Conservation (phyloP, 2,113 vertebrate species). For the Paracanthobrama guichenoti region DNA sequence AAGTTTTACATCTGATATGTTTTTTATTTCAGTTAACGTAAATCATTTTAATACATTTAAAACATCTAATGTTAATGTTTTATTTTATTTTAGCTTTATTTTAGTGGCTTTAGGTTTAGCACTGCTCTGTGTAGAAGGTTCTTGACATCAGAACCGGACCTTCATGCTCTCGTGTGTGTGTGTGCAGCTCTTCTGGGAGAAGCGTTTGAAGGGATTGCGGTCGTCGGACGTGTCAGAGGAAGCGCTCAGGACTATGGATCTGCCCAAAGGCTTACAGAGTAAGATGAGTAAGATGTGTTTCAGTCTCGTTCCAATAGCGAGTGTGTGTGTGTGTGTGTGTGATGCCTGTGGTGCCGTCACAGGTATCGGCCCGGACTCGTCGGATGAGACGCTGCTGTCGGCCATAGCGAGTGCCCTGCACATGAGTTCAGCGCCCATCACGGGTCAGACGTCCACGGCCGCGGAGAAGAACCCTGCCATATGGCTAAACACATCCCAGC, state of each 20-base stretch:
- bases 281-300: conserved; percentile 71
- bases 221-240: conserved; percentile 84
- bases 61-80: too few species aligned
- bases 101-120: too few species aligned
- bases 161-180: neutral
- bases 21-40: too few species aligned
- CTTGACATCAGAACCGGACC: too few species aligned
- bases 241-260: conserved; percentile 84
- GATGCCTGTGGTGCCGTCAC: neutral
- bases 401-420: conserved; percentile 93
- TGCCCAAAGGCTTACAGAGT: conserved; percentile 92
- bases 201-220: conserved; percentile 83
- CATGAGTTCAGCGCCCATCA: conserved; percentile 87
- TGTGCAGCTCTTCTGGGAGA: conserved; percentile 87
- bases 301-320: too few species aligned
- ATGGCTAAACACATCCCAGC: conserved; percentile 90
- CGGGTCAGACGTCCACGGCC: conserved; percentile 84
- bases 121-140: too few species aligned
- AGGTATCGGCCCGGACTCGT: conserved; percentile 87
- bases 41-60: too few species aligned
- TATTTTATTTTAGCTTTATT: too few species aligned
- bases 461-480: conserved; percentile 92
- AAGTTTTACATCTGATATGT: too few species aligned
- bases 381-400: conserved; percentile 83
- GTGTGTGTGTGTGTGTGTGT: neutral